phyloP scores from a whole-genome alignment of 1,140 invertebrate genomes.

The Drosophila sp. region DNA sequence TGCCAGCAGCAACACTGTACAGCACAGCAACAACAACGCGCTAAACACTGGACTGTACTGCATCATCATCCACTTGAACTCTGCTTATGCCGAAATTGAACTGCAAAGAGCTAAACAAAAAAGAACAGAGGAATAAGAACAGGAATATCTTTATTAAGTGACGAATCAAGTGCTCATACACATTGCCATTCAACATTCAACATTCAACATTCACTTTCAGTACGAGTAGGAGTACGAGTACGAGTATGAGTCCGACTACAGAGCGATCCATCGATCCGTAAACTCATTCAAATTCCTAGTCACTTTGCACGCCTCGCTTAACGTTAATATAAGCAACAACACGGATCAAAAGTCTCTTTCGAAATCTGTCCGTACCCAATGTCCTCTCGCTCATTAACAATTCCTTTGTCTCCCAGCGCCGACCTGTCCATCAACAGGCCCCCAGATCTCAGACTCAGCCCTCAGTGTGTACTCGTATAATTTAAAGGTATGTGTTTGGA shows the following conservation, averaged over 20 bases:
- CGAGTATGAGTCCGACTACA: too few species aligned
- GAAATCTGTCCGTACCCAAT: constrained; percentile 3
- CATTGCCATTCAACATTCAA: constrained; percentile 15
- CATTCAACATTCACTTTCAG: constrained; percentile 33
- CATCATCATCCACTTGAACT: constrained; percentile 34
- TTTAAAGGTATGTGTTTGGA: constrained; percentile 13
- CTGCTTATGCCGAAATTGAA: constrained; percentile 31
- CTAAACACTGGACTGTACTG: constrained; percentile 12
- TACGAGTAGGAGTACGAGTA: too few species aligned
- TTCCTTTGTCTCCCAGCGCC: constrained; percentile 67
- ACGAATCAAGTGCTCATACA: constrained; percentile 34
- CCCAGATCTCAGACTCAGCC: not conserved
- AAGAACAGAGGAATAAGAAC: constrained; percentile 25
- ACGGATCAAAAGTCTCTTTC: constrained; percentile 56
- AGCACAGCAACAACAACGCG: constrained; percentile 40
- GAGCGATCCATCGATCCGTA: constrained; percentile 42
- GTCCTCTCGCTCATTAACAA: constrained; percentile 58
- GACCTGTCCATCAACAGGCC: constrained; percentile 60
- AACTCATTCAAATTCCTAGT: constrained; percentile 73
- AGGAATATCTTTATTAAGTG: constrained; percentile 65
- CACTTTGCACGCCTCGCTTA: constrained; percentile 67
- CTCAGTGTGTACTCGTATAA: constrained; percentile 11
- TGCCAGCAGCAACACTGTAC: constrained; percentile 54
- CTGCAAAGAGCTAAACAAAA: constrained; percentile 35
- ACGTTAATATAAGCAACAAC: constrained; percentile 76